Evolutionary conservation across 1,140 invertebrate genomes (phyloP), one percentile per base, ranked within the genome.

Genomic region (Drosophila persimilis): DNA sequence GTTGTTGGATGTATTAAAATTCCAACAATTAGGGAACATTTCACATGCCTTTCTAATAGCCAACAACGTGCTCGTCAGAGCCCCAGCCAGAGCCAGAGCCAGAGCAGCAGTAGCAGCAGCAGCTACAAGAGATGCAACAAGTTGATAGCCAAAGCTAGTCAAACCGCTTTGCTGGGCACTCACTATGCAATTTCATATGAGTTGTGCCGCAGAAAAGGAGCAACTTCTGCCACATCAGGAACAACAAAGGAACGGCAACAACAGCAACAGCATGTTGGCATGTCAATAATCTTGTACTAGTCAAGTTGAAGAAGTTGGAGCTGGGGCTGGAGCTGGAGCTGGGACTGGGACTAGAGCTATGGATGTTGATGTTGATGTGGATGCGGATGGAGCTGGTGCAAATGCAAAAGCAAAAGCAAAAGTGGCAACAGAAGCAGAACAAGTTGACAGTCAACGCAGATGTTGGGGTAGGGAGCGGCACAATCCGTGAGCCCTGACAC

Each of bases 1-100:
- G 61, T 74, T 57, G 67, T 53, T 62, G 62, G 61, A 67, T 83
- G 81, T 86, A 86, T 86, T 88, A 86, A 86, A 81, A 86, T 86
- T 86, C 81, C 81, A 86, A 86, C 81, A 86, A 86, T 86, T 86
- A 86, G 81, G 81, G 74, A 86, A 88, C 81, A 86, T 88, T 86
- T 86, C 83, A 81, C 81, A 86, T 86, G 81, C 81, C 81, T 86
- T 86, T 86, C 81, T 86, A 86, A 86, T 86, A 81, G 83, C 81
- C 81, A 88, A 76, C 75, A 81, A 84, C 79, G 70, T 53, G 65
- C 73, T 57, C 61, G 56, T 64, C 51, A 73, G 35, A 39, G 29
- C 7, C 29, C 7, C 7, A 31, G 29, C 8, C 8, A 31, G 7
- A 31, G 11, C 11, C 11, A 13, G 11, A 53, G 46, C 45, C 53